Evolutionary conservation across 2,888 invertebrate genomes (phyloP), one percentile per base, ranked within the genome.

Genomic region (Drosophila robusta): DNA sequence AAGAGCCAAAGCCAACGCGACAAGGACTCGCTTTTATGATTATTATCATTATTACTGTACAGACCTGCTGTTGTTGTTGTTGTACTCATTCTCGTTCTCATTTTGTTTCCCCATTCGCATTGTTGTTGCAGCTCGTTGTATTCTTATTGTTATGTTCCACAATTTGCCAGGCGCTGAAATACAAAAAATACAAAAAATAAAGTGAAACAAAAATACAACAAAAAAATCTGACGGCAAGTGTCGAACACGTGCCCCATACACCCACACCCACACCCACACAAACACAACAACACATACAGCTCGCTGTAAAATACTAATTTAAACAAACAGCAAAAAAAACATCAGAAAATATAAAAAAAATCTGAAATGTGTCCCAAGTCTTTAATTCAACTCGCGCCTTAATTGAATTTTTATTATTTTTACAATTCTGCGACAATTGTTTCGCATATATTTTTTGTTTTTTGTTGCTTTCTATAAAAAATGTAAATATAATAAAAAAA

Each of bases 21-120:
- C 75, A 71, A 79, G 70, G 70, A 78, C 69, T 75, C 49, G 64
- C 65, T 78, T 83, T 87, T 79, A 83, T 83, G 86, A 74, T 83
- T 85, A 81, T 81, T 78, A 81, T 78, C 72, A 85, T 87, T 74
- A 67, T 86, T 74, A 70, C 70, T 50, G 70, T 49, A 54, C 55
- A 69, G 66, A 66, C 68, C 61, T 69, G 64, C 42, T 51, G 46
- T 64, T 65, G 45, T 46, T 44, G 34, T 75, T 42, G 39, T 39
- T 47, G 36, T 18, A 60, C 56, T 11, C 49, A 32, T 57, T 57
- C 38, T 7, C 44, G 46, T 56, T 64, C 32, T 32, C 16, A 22
- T 54, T 46, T 38, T 32, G 32, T 38, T 52, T 64, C 18, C 32
- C 34, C 34, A 26, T 46, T 44, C 26, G 22, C 42, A 42, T 57